phyloP scores from a whole-genome alignment of 2,888 invertebrate species.

The Cotesia congregata region DNA sequence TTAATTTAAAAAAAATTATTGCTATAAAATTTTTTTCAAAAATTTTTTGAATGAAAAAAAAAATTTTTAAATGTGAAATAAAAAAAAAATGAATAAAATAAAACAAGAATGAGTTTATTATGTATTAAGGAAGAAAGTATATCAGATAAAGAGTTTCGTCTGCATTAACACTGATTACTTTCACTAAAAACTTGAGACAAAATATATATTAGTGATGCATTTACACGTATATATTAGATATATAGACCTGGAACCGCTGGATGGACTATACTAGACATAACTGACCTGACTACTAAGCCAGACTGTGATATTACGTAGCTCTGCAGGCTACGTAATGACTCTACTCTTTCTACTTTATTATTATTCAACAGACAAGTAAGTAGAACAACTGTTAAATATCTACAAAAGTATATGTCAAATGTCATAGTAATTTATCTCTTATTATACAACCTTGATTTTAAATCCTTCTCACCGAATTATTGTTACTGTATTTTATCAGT shows the following conservation, averaged over 20 bases:
- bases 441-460: not conserved
- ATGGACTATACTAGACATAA: not conserved
- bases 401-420: not conserved
- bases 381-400: not conserved
- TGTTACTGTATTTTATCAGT: too few species aligned
- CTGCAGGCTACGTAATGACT: not conserved
- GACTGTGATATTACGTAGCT: not conserved
- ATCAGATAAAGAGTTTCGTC: not conserved
- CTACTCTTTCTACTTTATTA: not conserved
- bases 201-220: not conserved
- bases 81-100: too few species aligned
- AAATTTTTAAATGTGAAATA: too few species aligned
- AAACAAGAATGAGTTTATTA: too few species aligned
- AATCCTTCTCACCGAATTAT: not conserved
- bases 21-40: too few species aligned
- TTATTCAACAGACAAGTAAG: constrained; percentile 1
- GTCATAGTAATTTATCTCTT: not conserved
- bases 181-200: not conserved
- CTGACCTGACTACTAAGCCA: not conserved
- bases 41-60: too few species aligned
- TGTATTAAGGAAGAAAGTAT: not conserved
- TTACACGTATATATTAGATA: not conserved
- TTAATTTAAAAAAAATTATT: too few species aligned
- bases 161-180: not conserved
- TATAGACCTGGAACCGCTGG: not conserved